Evolutionary conservation across 2,113 vertebrate genomes (phyloP).

Genomic region (Pongo pygmaeus): DNA sequence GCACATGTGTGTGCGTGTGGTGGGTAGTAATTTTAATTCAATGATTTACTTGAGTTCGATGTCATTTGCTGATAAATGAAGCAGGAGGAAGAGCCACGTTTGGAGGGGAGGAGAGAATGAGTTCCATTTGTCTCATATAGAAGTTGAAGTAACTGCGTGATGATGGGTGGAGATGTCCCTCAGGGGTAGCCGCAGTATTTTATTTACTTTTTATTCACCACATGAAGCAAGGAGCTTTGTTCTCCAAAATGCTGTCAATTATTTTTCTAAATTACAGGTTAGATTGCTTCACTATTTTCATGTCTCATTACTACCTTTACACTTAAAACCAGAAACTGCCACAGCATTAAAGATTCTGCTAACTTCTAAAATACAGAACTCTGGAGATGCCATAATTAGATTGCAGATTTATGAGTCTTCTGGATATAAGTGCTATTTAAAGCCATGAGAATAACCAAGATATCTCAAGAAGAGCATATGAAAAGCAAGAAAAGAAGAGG

Average conservation of each 20-base stretch:
- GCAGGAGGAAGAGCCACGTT: background rate
- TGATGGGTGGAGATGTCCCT: background rate
- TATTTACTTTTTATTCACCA: background rate
- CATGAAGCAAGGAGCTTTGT: background rate
- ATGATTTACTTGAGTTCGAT: background rate
- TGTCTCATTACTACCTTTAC: background rate
- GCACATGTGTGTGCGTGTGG: background rate
- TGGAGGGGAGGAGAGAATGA: background rate
- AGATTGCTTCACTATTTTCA: background rate
- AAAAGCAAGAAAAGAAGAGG: background rate
- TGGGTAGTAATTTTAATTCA: background rate
- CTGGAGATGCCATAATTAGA: constrained; percentile 9
- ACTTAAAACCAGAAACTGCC: background rate
- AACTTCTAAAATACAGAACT: constrained; percentile 13
- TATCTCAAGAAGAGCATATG: background rate
- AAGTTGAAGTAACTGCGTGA: background rate
- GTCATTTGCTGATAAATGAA: background rate
- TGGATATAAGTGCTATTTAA: background rate
- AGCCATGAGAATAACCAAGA: background rate
- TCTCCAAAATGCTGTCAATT: background rate
- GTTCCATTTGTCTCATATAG: background rate
- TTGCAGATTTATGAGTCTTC: background rate
- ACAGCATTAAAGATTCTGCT: background rate
- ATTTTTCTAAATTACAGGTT: background rate
- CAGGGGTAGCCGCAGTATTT: background rate